Evolutionary conservation across 1,140 invertebrate genomes (phyloP), one percentile per base, ranked within the genome.

Genomic region (Globodera rostochiensis): DNA sequence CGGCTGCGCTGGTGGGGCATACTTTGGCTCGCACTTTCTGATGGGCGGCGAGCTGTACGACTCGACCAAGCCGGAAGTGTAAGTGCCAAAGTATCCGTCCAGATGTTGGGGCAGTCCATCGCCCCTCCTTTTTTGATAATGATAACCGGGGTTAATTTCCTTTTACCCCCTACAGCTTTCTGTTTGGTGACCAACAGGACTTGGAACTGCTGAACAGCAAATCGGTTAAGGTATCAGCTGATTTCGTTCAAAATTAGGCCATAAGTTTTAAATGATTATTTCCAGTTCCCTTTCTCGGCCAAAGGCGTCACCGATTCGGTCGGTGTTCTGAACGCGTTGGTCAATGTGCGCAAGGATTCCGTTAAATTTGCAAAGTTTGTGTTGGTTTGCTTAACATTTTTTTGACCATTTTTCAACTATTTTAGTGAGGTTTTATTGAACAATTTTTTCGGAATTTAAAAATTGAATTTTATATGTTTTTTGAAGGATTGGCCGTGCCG

Each of bases 31-130:
- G 3, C 84, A 86, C 45, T 86, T 87, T 80, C 49, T 86, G n/a
- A 86, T 86, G 84, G 84, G 84, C 53, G 84, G 84, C 5, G 82
- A 87, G 47, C 66, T 80, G 49, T 87, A 87, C 67, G 85, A 86
- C n/a, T 46, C 78, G 15, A 45, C 80, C 13, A 87, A 86, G 73
- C 85, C 82, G 25, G 85, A 86, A 67, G 80, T 78, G 69, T 64
- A 64, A 6, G 57, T 53, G 50, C 50, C 50, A 53, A 53, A 3
- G 7, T 53, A 13, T 53, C 36, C 36, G 4, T 13, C 50, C 50
- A 53, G 50, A 53, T 11, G 53, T 3, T 15, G 53, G 36, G 36
- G 36, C 36, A 36, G 36, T 36, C 36, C 36, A 2, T 36, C 36
- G 36, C 36, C 36, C 36, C 36, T 36, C 36, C 3, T 36, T 36